These are phyloP conservation scores for Hormaphis cornu DNA, from an alignment of 1,140 invertebrate species.

Conservation along the genomic window DNA sequence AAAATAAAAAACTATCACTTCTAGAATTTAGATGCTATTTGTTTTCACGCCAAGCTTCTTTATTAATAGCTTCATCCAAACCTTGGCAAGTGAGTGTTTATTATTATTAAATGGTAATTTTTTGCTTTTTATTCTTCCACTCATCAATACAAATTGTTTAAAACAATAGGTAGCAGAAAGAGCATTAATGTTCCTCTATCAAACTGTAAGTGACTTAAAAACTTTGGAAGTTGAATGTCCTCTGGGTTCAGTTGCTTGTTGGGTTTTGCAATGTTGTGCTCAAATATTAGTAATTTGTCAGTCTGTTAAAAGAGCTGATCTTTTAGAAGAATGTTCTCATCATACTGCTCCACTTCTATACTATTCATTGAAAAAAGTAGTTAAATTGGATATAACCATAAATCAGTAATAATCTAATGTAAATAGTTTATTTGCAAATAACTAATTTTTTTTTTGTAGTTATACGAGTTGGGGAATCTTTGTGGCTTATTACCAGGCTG, in stretches of 20 bases:
- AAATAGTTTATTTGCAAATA: too few relatives aligned
- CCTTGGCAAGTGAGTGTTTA: conserved; percentile 62
- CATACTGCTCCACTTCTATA: conserved; percentile 85
- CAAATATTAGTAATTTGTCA: conserved; percentile 78
- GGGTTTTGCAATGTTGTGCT: conserved; percentile 84
- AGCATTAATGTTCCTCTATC: conserved; percentile 76
- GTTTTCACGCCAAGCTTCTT: conserved; percentile 82
- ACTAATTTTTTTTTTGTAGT: conserved; percentile 48
- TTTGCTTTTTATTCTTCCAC: background rate
- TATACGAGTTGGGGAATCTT: conserved; percentile 74
- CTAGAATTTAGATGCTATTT: conserved; percentile 90
- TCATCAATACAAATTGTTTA: background rate
- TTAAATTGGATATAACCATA: too few relatives aligned
- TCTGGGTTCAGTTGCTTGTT: conserved; percentile 77
- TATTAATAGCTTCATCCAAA: conserved; percentile 66
- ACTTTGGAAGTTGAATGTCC: conserved; percentile 67
- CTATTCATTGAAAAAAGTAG: conserved; percentile 87
- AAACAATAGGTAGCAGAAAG: conserved; percentile 65
- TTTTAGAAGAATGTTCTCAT: conserved; percentile 67
- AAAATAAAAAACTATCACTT: conserved; percentile 60
- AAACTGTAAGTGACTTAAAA: conserved; percentile 68
- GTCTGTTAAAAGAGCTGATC: conserved; percentile 53
- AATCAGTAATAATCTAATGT: too few relatives aligned
- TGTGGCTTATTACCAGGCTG: conserved; percentile 84
- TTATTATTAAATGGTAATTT: conserved; percentile 28